Evolutionary conservation across 2,113 vertebrate species (phyloP), one percentile per base, ranked within the genome.

Genomic region (Clinocottus analis): DNA sequence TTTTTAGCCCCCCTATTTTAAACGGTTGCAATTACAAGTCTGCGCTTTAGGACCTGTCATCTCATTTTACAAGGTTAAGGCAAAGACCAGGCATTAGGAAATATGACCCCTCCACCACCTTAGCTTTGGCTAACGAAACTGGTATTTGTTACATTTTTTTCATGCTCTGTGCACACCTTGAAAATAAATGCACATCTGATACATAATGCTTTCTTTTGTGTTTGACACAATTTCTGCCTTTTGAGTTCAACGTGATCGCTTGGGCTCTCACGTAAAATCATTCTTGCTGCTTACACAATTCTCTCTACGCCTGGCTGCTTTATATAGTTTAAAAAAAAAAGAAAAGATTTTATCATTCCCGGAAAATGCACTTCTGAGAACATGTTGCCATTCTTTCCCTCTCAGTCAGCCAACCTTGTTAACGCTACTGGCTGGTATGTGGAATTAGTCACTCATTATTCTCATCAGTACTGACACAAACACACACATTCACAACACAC

Each of bases 21-120:
- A 93, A 92, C 69, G 89, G 77, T 86, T 88, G 88, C 91, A 93
- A 94, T 93, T 89, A 88, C 92, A 90, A 93, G 87, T 90, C 86
- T 87, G 83, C 23, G 86, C 90, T 94, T 92, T 90, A 84, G 77
- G 87, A 93, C 86, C 87, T 90, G 88, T 91, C 90, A 90, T 93
- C 87, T 94, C 87, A 86, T 87, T 89, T 91, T 93, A 93, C 86
- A 93, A 92, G 91, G 87, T 90, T 91, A 91, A 85, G 87, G 90
- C 84, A 89, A 93, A 93, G 85, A 91, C 86, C 87, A 92, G 75
- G 87, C 85, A 87, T 87, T 91, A 88, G 88, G 88, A 89, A 92
- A 92, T 90, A 61, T 73, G 85, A 92, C 79, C 90, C 80, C 75
- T 11, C 47, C 77, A 71, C 75, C 78, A 77, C 65, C 73, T 85